Base-by-base conservation (phyloP, 2,797 vertebrate genomes). In the Notolepis coatsorum region DNA sequence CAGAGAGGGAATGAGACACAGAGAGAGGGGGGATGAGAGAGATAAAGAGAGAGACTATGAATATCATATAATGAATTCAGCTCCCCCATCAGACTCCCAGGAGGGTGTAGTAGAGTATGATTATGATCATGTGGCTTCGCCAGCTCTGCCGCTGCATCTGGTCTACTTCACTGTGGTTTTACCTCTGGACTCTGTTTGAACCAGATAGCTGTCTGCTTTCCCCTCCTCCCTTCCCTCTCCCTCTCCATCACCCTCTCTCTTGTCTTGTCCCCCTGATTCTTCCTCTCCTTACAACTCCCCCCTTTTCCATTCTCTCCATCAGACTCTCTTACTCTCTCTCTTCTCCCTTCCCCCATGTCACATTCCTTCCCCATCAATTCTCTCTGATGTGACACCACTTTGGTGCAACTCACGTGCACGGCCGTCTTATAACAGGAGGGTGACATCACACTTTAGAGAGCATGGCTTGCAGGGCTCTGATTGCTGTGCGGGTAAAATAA, bases 121-220 rank as follows among this genome's bases (percentile, higher is more conserved):
- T 25, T 33, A 12, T 54, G 62, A 77, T 84, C 76, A 4, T 55
- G 68, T 54, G 37, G 61, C 53, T 49, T 62, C 48, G 25, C 3
- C 61, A 61, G 59, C 47, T 53, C 48, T 3, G 18, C 61, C 4
- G 21, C 51, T 25, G 13, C 55, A 23, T 60, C 48, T 60, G 12
- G n/a, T 68, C 57, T 47, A 37, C 30, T 47, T 66, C 49, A 13
- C 65, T 60, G 66, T 42, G 67, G 21, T 76, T 73, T n/a, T 78
- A 80, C 78, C 73, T 83, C 69, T 84, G 75, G 37, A 79, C 78
- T 85, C 56, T 82, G 52, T 25, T 8, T 82, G 84, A 85, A 84
- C 80, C 52, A 39, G 20, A 38, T 45, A 48, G 53, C 31, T 23
- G 64, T 65, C 69, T 50, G 49, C 38, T 41, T 37, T 7, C 4